A percentile compares a stretch with the other conserved stretches of the same genome.
Evolutionary conservation across 2,797 vertebrate genomes (phyloP).

Genomic region (Enoplosus armatus): DNA sequence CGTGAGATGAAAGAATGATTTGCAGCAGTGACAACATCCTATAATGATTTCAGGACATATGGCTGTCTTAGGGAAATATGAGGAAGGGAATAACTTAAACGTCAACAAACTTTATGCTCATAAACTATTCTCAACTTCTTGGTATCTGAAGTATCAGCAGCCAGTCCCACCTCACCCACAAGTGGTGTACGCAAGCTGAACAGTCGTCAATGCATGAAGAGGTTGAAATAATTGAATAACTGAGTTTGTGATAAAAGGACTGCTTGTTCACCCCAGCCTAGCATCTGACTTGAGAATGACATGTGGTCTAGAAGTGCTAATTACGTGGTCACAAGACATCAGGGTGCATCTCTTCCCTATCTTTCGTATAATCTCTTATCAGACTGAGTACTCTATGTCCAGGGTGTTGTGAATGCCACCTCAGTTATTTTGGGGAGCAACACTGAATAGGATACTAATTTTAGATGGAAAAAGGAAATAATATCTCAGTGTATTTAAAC

Average conservation of each 20-base stretch:
- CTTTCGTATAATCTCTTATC: constrained; percentile 47
- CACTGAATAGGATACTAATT: constrained; percentile 1
- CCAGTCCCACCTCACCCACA: constrained; percentile 39
- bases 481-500: neutral
- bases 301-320: constrained; percentile 69
- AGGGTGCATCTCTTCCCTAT: constrained; percentile 39
- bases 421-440: constrained; percentile 38
- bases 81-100: constrained; percentile 8
- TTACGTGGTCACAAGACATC: constrained; percentile 75
- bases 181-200: constrained; percentile 46
- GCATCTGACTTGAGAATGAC: constrained; percentile 82
- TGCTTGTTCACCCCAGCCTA: constrained; percentile 70
- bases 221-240: constrained; percentile 75
- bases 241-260: constrained; percentile 74
- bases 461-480: neutral
- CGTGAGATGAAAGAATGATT: neutral
- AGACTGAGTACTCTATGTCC: constrained; percentile 27
- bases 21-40: neutral
- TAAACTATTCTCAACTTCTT: constrained; percentile 31
- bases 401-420: constrained; percentile 16
- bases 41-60: constrained; percentile 8
- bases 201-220: constrained; percentile 55
- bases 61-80: neutral
- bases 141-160: constrained; percentile 23
- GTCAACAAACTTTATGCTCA: neutral